A percentile compares a stretch with the other conserved stretches of the same genome.
Evolutionary conservation across 2,888 invertebrate species (phyloP).

Genomic region (Copidosoma aretas): DNA sequence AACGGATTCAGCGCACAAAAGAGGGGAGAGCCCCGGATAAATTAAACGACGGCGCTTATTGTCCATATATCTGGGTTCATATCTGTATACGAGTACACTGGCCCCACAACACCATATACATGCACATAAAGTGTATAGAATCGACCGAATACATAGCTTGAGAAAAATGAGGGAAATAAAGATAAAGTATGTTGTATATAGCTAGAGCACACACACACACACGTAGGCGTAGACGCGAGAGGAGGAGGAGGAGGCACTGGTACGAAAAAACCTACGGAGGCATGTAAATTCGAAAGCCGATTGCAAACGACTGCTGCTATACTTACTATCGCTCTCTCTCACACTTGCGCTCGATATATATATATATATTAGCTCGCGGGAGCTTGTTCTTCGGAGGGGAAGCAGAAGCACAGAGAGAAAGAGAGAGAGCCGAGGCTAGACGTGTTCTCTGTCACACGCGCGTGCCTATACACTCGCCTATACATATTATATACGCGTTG

Average conservation of each 20-base stretch:
- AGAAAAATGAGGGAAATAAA: background rate
- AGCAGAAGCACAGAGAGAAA: no score
- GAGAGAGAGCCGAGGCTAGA: no score
- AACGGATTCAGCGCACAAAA: background rate
- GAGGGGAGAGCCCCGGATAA: background rate
- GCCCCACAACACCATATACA: no score
- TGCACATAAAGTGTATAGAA: no score
- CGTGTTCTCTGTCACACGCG: background rate
- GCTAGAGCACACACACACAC: background rate
- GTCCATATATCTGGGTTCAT: no score
- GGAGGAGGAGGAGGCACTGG: background rate
- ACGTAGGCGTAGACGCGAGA: background rate
- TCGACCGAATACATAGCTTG: no score
- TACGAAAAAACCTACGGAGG: background rate
- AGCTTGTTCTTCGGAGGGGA: no score
- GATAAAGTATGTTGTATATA: background rate
- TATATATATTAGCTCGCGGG: background rate
- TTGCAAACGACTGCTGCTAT: background rate
- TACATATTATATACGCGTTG: no score
- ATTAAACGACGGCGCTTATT: no score
- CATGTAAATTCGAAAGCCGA: conserved; percentile 1
- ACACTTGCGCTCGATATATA: background rate
- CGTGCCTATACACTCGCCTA: no score
- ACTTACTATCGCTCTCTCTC: background rate
- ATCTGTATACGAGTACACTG: no score